Evolutionary conservation across 2,888 invertebrate genomes (phyloP).

Genomic region (Ophion costatus): DNA sequence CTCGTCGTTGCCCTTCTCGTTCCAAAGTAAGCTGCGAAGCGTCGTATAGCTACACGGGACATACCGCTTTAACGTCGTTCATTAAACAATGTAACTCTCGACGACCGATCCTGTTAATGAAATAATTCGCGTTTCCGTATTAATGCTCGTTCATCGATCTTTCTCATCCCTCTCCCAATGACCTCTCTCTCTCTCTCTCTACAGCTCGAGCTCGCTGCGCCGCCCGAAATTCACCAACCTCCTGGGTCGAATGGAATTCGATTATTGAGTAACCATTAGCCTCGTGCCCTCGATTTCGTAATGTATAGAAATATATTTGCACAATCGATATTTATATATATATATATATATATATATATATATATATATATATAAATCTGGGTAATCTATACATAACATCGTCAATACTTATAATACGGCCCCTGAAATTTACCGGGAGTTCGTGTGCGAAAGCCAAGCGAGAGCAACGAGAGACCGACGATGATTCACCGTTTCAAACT

Average conservation of each 20-base stretch:
- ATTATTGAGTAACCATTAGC: conserved; percentile 53
- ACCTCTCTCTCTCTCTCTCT: neutral
- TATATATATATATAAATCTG: neutral
- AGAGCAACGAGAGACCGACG: neutral
- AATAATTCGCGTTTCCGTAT: conserved; percentile 58
- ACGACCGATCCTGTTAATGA: conserved; percentile 56
- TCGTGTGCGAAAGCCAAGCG: neutral
- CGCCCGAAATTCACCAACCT: conserved; percentile 4
- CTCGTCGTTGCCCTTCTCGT: conserved; percentile 2
- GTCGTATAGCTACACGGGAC: conserved; percentile 1
- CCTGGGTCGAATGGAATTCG: conserved; percentile 42
- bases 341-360: neutral
- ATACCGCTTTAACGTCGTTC: conserved; percentile 58
- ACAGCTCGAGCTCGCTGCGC: neutral
- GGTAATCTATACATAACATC: neutral
- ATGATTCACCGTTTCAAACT: conserved; percentile 43
- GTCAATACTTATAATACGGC: conserved; percentile 1
- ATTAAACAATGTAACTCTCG: conserved; percentile 37
- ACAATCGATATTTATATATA: neutral
- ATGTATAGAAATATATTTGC: neutral
- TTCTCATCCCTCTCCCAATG: neutral
- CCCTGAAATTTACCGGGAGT: conserved; percentile 20
- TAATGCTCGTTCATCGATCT: conserved; percentile 33
- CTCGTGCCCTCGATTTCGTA: conserved; percentile 10
- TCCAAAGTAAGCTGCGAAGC: conserved; percentile 5